Conservation (phyloP, 2,888 invertebrate genomes). For the Pachymerium ferrugineum region DNA sequence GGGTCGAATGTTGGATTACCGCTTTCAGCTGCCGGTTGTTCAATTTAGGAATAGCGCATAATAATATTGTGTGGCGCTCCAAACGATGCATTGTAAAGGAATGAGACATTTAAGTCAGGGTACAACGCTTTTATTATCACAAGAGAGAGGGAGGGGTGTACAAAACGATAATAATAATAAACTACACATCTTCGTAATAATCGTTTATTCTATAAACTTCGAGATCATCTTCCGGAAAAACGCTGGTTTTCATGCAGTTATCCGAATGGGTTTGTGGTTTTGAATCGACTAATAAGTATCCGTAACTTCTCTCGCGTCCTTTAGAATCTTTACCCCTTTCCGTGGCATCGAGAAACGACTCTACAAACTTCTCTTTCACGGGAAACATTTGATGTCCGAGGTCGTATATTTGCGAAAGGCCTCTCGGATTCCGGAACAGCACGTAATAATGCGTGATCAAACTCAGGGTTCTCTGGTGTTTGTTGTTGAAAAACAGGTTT, state of each 20-base stretch:
- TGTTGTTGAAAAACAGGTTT: neutral
- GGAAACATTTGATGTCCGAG: neutral
- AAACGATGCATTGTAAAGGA: neutral
- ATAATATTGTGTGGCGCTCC: neutral
- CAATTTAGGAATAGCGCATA: neutral
- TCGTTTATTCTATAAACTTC: neutral
- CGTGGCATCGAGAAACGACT: neutral
- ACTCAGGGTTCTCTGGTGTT: neutral
- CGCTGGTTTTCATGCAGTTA: neutral
- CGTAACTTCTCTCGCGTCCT: neutral
- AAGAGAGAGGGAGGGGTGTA: too few species aligned
- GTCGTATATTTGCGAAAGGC: neutral
- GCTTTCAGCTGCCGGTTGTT: neutral
- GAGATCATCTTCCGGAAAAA: neutral
- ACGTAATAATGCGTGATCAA: neutral
- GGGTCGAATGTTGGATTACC: neutral
- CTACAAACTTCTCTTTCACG: neutral
- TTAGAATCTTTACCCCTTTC: too few species aligned
- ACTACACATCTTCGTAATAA: neutral
- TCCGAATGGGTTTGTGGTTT: neutral
- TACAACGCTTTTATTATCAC: too few species aligned
- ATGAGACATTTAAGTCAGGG: too few species aligned
- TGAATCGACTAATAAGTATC: neutral
- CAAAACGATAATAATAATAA: too few species aligned
- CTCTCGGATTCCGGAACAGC: neutral